Conservation (phyloP, 2,888 invertebrate genomes). For the Chrysolina haemoptera region DNA sequence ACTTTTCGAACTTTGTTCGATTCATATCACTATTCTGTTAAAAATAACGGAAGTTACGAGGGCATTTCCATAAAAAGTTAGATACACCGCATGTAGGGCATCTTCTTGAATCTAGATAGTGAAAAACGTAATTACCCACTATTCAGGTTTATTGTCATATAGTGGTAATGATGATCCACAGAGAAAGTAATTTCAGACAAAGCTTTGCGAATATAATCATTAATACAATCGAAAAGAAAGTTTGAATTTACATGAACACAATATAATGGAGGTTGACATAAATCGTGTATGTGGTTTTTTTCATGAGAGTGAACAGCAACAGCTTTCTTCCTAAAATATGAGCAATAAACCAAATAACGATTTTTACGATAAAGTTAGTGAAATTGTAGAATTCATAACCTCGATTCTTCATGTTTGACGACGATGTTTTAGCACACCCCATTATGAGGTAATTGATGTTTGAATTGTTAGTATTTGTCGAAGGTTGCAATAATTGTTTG, state of each 20-base stretch:
- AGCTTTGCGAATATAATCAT: not conserved
- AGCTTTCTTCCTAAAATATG: not conserved
- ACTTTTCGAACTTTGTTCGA: too few relatives aligned
- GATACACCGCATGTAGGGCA: not conserved
- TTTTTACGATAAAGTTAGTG: not conserved
- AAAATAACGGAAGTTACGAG: too few relatives aligned
- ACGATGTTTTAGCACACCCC: too few relatives aligned
- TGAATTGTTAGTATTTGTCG: too few relatives aligned
- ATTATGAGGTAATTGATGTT: too few relatives aligned
- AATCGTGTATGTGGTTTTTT: not conserved
- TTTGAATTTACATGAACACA: not conserved
- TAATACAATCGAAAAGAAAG: not conserved
- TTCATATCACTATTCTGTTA: too few relatives aligned
- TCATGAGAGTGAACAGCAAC: not conserved
- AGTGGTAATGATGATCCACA: not conserved
- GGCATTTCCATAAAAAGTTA: too few relatives aligned
- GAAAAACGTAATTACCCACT: not conserved
- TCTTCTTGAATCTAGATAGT: not conserved
- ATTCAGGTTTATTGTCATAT: not conserved
- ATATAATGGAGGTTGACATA: not conserved
- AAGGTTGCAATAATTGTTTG: too few relatives aligned
- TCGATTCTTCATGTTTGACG: not conserved
- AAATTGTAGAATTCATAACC: not conserved
- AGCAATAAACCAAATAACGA: not conserved
- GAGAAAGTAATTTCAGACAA: constrained; percentile 7